Conservation (phyloP, 1,140 invertebrate species). For the Bombus haemorrhoidalis region DNA sequence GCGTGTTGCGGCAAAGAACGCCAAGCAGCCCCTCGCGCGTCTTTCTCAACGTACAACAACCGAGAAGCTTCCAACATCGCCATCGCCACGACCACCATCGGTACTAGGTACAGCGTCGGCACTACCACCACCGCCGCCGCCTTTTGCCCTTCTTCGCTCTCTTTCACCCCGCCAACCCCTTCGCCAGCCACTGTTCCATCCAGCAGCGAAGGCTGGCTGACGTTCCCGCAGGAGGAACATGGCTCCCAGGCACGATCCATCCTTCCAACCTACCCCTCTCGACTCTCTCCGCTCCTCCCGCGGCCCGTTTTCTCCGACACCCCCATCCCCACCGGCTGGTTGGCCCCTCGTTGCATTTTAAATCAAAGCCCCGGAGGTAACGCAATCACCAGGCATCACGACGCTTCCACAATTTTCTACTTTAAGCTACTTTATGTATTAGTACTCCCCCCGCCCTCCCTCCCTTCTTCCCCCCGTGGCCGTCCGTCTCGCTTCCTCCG, state of each 20-base stretch:
- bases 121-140: slow-evolving; percentile 30
- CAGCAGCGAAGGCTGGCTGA: slow-evolving; percentile 57
- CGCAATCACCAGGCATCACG: slow-evolving; percentile 83
- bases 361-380: slow-evolving; percentile 83
- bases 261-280: slow-evolving; percentile 59
- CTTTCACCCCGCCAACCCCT: slow-evolving; percentile 52
- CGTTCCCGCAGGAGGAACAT: slow-evolving; percentile 73
- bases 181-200: slow-evolving; percentile 21
- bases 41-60: neutral
- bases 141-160: slow-evolving; percentile 62
- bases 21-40: slow-evolving; percentile 27
- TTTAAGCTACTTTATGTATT: slow-evolving; percentile 84
- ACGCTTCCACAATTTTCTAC: slow-evolving; percentile 84
- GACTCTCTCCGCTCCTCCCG: slow-evolving; percentile 53
- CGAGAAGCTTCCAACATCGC: slow-evolving; percentile 22
- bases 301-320: slow-evolving; percentile 59
- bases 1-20: slow-evolving; percentile 55
- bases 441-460: slow-evolving; percentile 73
- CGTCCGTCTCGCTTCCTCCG: slow-evolving; percentile 33
- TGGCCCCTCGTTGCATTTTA: slow-evolving; percentile 82
- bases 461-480: slow-evolving; percentile 51
- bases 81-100: slow-evolving; percentile 1
- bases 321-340: slow-evolving; percentile 62
- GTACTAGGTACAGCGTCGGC: neutral
- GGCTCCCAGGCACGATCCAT: slow-evolving; percentile 70